Conservation (phyloP, 2,797 vertebrate genomes). For the Ataeniobius toweri region DNA sequence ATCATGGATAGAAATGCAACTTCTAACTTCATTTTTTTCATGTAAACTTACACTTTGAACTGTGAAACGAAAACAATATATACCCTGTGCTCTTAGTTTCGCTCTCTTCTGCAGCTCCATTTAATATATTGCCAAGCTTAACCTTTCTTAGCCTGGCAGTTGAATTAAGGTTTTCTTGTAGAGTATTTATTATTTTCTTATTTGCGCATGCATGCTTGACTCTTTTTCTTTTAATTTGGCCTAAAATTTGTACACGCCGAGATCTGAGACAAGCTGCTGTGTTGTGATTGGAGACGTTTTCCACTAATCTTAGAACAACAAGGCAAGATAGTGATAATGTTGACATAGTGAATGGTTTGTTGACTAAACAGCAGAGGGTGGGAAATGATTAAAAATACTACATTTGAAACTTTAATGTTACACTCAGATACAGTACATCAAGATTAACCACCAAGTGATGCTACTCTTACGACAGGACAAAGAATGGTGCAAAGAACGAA, state of each 20-base stretch:
- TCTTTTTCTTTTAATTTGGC: slow-evolving; percentile 10
- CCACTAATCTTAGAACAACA: slow-evolving; percentile 46
- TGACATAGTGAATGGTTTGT: slow-evolving; percentile 19
- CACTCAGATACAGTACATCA: too few relatives aligned
- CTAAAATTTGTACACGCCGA: slow-evolving; percentile 19
- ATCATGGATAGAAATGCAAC: background rate
- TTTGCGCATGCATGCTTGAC: slow-evolving; percentile 23
- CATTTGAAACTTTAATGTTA: background rate
- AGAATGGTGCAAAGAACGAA: too few relatives aligned
- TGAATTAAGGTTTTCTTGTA: slow-evolving; percentile 34
- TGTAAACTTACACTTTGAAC: background rate
- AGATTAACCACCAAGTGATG: too few relatives aligned
- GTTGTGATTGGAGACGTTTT: slow-evolving; percentile 56
- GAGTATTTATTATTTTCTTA: slow-evolving; percentile 22
- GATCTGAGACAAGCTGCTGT: slow-evolving; percentile 59
- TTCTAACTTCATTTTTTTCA: background rate
- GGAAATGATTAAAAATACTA: background rate
- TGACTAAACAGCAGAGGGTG: slow-evolving; percentile 13
- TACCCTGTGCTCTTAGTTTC: slow-evolving; percentile 15
- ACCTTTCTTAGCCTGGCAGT: slow-evolving; percentile 13
- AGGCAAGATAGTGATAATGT: slow-evolving; percentile 22
- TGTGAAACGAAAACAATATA: slow-evolving; percentile 11
- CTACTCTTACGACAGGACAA: too few relatives aligned
- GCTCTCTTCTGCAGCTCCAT: slow-evolving; percentile 17
- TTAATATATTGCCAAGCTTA: slow-evolving; percentile 34